These are phyloP conservation scores for Phenacoccus solenopsis DNA, from an alignment of 1,140 invertebrate genomes.

Conservation along the genomic window DNA sequence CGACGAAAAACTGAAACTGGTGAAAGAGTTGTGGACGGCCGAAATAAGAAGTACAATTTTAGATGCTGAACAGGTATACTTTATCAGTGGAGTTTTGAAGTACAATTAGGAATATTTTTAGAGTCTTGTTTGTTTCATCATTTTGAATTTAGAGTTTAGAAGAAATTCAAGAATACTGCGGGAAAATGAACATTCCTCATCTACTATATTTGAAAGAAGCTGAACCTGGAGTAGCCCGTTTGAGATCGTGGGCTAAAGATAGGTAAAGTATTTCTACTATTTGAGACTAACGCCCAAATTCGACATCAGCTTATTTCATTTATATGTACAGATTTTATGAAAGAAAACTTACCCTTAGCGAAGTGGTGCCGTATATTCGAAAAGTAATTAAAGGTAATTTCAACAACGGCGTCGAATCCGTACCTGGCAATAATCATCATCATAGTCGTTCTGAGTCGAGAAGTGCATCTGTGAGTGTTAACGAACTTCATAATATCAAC, in stretches of 20 bases:
- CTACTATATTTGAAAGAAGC: constrained; percentile 52
- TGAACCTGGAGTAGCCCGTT: constrained; percentile 44
- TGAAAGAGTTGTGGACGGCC: constrained; percentile 43
- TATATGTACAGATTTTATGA: constrained; percentile 25
- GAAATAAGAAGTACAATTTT: constrained; percentile 41
- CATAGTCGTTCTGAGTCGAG: neutral
- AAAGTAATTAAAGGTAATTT: constrained; percentile 7
- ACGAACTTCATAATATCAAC: constrained; percentile 19
- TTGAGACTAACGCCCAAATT: neutral
- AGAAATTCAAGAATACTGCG: constrained; percentile 52
- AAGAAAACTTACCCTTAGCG: constrained; percentile 22
- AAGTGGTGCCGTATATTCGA: constrained; percentile 23
- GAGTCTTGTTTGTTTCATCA: neutral
- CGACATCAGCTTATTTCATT: neutral
- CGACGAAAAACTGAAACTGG: constrained; percentile 47
- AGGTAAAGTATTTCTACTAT: constrained; percentile 21
- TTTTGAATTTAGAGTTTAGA: constrained; percentile 38
- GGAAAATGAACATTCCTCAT: constrained; percentile 46
- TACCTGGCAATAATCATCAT: constrained; percentile 19
- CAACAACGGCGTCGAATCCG: neutral
- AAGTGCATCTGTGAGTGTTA: neutral
- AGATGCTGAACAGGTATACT: constrained; percentile 36
- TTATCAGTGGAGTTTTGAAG: too few relatives aligned
- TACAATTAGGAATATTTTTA: neutral
- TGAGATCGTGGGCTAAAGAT: constrained; percentile 47